These are phyloP conservation scores for Diadegma fenestrale DNA, from an alignment of 2,888 invertebrate genomes.

Conservation along the genomic window DNA sequence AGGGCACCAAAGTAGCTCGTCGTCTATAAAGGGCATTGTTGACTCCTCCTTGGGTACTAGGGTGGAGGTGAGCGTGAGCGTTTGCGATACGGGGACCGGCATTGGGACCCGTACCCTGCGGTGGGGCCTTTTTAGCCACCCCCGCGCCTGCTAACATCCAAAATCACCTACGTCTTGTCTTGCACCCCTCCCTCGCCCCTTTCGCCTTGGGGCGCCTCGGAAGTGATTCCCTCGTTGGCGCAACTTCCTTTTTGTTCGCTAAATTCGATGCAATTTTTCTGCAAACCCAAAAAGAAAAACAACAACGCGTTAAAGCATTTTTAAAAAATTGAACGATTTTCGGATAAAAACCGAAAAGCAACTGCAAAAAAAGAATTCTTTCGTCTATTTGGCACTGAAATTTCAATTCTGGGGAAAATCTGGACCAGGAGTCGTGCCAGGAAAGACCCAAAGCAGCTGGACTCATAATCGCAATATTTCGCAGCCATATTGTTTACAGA, in stretches of 20 bases:
- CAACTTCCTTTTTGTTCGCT: neutral
- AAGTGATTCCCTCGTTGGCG: neutral
- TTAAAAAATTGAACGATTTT: too few relatives aligned
- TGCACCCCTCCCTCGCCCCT: slow-evolving; percentile 65
- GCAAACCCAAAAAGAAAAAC: slow-evolving; percentile 46
- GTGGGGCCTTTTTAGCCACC: slow-evolving; percentile 85
- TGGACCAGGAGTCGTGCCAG: neutral
- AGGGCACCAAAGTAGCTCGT: slow-evolving; percentile 97
- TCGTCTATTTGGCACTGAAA: too few relatives aligned
- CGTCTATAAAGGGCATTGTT: slow-evolving; percentile 98
- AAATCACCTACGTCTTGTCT: slow-evolving; percentile 78
- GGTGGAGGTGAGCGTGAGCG: slow-evolving; percentile 83
- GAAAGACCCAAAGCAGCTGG: neutral
- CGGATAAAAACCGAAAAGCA: neutral
- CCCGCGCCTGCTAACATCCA: slow-evolving; percentile 84
- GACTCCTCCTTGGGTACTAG: slow-evolving; percentile 85
- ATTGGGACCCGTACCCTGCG: slow-evolving; percentile 84
- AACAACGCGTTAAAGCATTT: too few relatives aligned
- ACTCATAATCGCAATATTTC: neutral
- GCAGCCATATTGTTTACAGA: neutral
- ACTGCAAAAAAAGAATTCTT: neutral
- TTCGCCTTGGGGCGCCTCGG: slow-evolving; percentile 12
- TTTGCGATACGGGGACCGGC: slow-evolving; percentile 85
- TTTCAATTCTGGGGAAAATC: neutral
- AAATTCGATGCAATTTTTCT: slow-evolving; percentile 30